A percentile compares a stretch with the other conserved stretches of the same genome.
These are phyloP conservation scores for Pararge aegeria DNA, from an alignment of 1,140 invertebrate genomes.

Conservation along the genomic window DNA sequence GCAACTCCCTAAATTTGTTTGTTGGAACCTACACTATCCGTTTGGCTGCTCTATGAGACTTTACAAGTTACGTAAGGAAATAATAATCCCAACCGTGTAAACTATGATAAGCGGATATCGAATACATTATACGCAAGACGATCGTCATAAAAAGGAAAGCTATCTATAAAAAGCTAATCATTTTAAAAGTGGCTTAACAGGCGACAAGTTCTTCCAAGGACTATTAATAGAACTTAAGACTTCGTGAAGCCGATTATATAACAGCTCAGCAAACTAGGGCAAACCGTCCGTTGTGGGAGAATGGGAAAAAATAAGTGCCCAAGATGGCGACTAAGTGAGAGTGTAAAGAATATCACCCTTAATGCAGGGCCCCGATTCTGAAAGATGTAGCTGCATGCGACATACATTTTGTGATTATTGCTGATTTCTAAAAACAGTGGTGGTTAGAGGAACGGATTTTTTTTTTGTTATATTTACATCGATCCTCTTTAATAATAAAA, in stretches of 20 bases:
- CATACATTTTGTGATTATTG: neutral
- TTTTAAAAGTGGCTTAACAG: slow-evolving; percentile 23
- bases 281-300: neutral
- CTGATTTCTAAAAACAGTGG: too few species aligned
- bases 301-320: neutral
- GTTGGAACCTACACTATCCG: too few species aligned
- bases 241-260: slow-evolving; percentile 12
- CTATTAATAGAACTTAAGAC: slow-evolving; percentile 23
- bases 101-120: neutral
- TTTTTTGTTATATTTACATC: too few species aligned
- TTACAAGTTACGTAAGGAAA: too few species aligned
- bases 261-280: slow-evolving; percentile 12
- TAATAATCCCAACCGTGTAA: too few species aligned
- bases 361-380: neutral
- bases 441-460: too few species aligned
- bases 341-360: neutral
- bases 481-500: too few species aligned
- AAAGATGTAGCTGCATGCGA: neutral
- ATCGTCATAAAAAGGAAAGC: too few species aligned
- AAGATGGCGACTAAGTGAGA: neutral
- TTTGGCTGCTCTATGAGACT: too few species aligned
- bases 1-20: too few species aligned
- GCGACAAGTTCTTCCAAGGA: slow-evolving; percentile 17
- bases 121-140: neutral
- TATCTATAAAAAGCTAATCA: slow-evolving; percentile 4